Evolutionary conservation across 2,797 vertebrate species (phyloP), one percentile per base, ranked within the genome.

Genomic region (Paramormyrops hopkinsi): DNA sequence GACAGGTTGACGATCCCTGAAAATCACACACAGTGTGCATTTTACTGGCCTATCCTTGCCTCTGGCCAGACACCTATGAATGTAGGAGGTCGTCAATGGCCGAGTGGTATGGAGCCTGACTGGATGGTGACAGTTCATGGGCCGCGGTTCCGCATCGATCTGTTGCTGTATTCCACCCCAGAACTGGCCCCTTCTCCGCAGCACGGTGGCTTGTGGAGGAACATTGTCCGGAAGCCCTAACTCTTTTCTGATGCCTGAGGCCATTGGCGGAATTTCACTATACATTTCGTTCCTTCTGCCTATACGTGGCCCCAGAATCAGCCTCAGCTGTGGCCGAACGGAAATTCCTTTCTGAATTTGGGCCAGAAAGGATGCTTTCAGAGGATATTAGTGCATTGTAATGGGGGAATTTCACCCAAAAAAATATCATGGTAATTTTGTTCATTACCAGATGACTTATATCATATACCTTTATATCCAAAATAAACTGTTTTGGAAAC

Each of bases 21-120:
- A 69, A 46, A 82, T 37, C 54, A 2, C 12, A 44, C 6, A 7
- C 41, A 56, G 51, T 53, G 33, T 41, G 44, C 33, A 84, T 65
- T 84, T 59, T n/a, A 29, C n/a, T 56, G 37, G 76, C 76, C 88
- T 44, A 53, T 89, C 53, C 79, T 89, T 48, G 53, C n/a, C 19
- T 84, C 73, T 85, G 22, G 54, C 54, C 46, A 25, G 44, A 53
- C 50, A 86, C 83, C 2, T 17, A 33, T 17, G 19, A 6, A 29
- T 22, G 50, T 37, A 29, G 50, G 84, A 53, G 46, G 41, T 25
- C 9, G n/a, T 9, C 11, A n/a, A 50, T 46, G 82, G 8, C 3
- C 9, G 2, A 50, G 46, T 25, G n/a, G 44, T 41, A 17, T 41
- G 69, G 33, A 19, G 2, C 44, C 79, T 37, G 79, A 44, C 41